A percentile compares a stretch with the other conserved stretches of the same genome.
phyloP scores from a whole-genome alignment of 1,140 invertebrate species.

The Musca domestica region DNA sequence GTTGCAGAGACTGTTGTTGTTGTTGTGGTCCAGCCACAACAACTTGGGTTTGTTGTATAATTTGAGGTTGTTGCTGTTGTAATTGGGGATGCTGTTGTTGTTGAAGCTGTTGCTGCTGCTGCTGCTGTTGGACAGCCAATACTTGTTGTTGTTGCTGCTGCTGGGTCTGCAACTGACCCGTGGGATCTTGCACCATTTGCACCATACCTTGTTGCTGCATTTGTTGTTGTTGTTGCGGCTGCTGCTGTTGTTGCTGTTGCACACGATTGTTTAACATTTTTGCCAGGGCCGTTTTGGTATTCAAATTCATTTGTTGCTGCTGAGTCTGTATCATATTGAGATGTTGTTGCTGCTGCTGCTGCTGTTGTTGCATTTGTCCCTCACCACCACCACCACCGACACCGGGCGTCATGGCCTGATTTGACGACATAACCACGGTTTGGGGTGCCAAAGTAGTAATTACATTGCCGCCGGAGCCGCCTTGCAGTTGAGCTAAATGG shows the following conservation, averaged over 20 bases:
- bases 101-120: background rate
- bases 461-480: slow-evolving; percentile 33
- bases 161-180: background rate
- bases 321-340: slow-evolving; percentile 51
- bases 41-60: slow-evolving; percentile 42
- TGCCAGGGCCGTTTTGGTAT: slow-evolving; percentile 92
- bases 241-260: slow-evolving; percentile 51
- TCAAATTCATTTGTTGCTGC: slow-evolving; percentile 67
- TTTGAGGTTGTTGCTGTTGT: slow-evolving; percentile 30
- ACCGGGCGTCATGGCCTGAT: slow-evolving; percentile 54
- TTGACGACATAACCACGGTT: slow-evolving; percentile 57
- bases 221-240: slow-evolving; percentile 33
- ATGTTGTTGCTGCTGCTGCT: slow-evolving; percentile 53
- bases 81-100: slow-evolving; percentile 32
- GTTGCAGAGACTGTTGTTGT: slow-evolving; percentile 40
- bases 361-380: slow-evolving; percentile 33
- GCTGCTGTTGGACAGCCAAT: background rate
- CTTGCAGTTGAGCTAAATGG: background rate
- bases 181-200: too few relatives aligned
- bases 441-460: slow-evolving; percentile 48
- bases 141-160: slow-evolving; percentile 33
- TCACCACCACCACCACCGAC: slow-evolving; percentile 30
- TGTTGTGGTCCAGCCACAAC: slow-evolving; percentile 34
- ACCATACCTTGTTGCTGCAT: slow-evolving; percentile 19
- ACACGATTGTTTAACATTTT: slow-evolving; percentile 86